phyloP scores from a whole-genome alignment of 2,888 invertebrate species.

The Ornithoptera priamus region DNA sequence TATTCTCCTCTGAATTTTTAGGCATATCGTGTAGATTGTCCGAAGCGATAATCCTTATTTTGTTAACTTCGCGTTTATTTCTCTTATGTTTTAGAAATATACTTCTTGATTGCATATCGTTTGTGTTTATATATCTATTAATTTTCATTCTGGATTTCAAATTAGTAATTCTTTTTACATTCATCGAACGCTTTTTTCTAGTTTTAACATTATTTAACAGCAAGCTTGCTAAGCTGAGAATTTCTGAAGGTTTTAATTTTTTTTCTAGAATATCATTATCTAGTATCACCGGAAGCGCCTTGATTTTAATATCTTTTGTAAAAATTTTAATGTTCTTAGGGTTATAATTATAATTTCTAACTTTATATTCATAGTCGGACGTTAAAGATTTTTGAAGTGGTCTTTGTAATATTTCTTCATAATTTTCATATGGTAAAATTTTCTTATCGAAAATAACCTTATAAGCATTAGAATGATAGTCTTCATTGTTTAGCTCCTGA shows the following conservation, averaged over 20 bases:
- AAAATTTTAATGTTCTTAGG: constrained; percentile 27
- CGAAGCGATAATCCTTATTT: constrained; percentile 58
- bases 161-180: constrained; percentile 49
- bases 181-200: constrained; percentile 52
- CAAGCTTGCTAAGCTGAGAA: constrained; percentile 49
- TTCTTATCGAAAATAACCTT: constrained; percentile 45
- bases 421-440: constrained; percentile 44
- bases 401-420: constrained; percentile 46
- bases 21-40: constrained; percentile 40
- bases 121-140: constrained; percentile 54
- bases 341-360: constrained; percentile 27
- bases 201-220: constrained; percentile 33
- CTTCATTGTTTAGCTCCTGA: constrained; percentile 35
- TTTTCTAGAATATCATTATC: constrained; percentile 49
- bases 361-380: constrained; percentile 32
- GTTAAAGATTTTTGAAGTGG: constrained; percentile 34
- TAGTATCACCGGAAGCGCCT: constrained; percentile 36
- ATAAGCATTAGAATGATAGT: constrained; percentile 53
- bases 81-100: constrained; percentile 55
- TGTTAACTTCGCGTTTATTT: constrained; percentile 58
- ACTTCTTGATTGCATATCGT: constrained; percentile 46
- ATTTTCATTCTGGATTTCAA: constrained; percentile 52
- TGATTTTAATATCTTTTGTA: constrained; percentile 27
- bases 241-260: constrained; percentile 53
- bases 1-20: constrained; percentile 52